Evolutionary conservation across 2,113 vertebrate genomes (phyloP).

Genomic region (Tangachromis dhanisi): DNA sequence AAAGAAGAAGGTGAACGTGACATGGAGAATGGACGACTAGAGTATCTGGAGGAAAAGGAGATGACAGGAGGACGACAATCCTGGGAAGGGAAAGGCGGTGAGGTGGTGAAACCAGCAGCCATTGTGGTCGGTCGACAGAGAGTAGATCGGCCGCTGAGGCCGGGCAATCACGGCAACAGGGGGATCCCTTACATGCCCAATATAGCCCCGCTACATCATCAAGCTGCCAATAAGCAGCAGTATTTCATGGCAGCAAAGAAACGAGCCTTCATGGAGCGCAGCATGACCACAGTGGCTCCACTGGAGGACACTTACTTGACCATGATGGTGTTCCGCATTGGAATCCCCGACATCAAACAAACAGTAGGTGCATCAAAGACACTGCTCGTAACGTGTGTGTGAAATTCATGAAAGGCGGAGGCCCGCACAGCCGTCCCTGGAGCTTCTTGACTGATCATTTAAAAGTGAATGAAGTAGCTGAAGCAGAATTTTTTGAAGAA

Average conservation of each 20-base stretch:
- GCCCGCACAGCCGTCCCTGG: neutral
- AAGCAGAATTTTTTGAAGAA: neutral
- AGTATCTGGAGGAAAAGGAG: conserved; percentile 40
- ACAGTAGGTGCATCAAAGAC: conserved; percentile 74
- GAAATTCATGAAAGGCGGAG: neutral
- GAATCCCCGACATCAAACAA: conserved; percentile 90
- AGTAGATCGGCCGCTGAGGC: conserved; percentile 56
- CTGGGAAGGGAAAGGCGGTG: conserved; percentile 62
- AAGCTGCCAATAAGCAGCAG: conserved; percentile 58
- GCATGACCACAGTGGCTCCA: conserved; percentile 76
- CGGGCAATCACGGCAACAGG: conserved; percentile 44
- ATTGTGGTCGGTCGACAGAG: conserved; percentile 70
- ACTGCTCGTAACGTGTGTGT: neutral
- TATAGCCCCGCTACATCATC: conserved; percentile 54
- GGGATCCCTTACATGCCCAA: conserved; percentile 53
- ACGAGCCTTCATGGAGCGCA: conserved; percentile 77
- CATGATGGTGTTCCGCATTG: conserved; percentile 88
- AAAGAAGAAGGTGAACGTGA: conserved; percentile 29
- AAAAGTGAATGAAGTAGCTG: neutral
- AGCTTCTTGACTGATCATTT: neutral
- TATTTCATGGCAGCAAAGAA: conserved; percentile 47
- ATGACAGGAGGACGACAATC: conserved; percentile 55
- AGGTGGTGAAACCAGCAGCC: conserved; percentile 66
- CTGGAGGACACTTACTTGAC: conserved; percentile 79
- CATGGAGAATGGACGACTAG: conserved; percentile 62